phyloP scores from a whole-genome alignment of 2,888 invertebrate genomes.

The Sminthurides aquaticus region DNA sequence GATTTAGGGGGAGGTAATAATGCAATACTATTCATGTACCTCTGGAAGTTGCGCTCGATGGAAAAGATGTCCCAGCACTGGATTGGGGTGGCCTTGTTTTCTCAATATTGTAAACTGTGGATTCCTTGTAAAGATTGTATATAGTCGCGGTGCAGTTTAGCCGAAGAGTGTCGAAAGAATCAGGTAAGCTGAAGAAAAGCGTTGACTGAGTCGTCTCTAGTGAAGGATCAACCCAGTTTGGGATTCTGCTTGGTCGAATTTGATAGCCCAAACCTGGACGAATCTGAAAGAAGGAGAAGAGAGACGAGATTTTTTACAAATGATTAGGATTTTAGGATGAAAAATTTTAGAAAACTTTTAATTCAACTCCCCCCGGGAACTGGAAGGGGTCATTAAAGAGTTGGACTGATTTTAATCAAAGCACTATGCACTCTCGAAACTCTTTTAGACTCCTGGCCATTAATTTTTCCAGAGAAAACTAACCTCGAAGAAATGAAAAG shows the following conservation, averaged over 20 bases:
- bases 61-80: neutral
- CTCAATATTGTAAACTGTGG: neutral
- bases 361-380: neutral
- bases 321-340: neutral
- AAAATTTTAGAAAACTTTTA: neutral
- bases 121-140: conserved; percentile 10
- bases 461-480: neutral
- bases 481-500: neutral
- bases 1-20: no score
- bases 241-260: neutral
- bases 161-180: conserved; percentile 5
- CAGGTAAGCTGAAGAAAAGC: conserved; percentile 13
- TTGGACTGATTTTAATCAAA: neutral
- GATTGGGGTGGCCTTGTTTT: neutral
- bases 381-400: neutral
- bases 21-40: neutral
- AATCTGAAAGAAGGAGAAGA: conserved; percentile 2
- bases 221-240: conserved; percentile 8
- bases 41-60: neutral
- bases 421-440: no score
- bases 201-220: conserved; percentile 12
- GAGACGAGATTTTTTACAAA: neutral
- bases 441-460: neutral
- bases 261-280: neutral
- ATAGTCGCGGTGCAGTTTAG: conserved; percentile 16